A percentile compares a stretch with the other conserved stretches of the same genome.
Evolutionary conservation across 2,888 invertebrate genomes (phyloP).

Genomic region (Volucella bombylans): DNA sequence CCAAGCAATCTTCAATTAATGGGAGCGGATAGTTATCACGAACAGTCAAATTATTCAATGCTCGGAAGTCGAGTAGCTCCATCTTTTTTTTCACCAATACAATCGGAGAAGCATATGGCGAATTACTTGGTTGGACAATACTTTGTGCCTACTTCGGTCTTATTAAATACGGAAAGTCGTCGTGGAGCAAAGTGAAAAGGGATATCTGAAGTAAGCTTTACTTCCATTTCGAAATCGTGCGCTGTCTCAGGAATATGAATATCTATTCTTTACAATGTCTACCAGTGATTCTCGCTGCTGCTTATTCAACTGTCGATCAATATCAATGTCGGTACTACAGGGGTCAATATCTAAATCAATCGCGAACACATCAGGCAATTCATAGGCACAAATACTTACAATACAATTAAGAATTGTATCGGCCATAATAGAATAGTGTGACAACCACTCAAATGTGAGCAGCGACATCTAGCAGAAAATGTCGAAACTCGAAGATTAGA

Average conservation of each 20-base stretch:
- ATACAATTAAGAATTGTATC: background rate
- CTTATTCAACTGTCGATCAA: background rate
- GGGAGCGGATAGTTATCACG: no score
- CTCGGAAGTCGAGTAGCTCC: no score
- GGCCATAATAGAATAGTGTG: no score
- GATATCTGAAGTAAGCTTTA: background rate
- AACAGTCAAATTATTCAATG: no score
- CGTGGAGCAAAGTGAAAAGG: background rate
- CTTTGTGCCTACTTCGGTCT: background rate
- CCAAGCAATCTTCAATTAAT: no score
- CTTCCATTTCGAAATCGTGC: background rate
- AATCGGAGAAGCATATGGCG: no score
- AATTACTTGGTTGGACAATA: no score
- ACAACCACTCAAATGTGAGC: no score
- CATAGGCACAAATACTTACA: background rate
- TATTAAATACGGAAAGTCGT: background rate
- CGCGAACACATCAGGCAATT: background rate
- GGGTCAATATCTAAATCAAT: background rate
- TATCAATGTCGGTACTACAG: background rate
- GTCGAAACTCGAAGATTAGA: no score
- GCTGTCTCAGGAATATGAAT: background rate
- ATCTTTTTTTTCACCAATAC: no score
- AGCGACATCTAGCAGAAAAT: no score
- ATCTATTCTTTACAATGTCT: background rate
- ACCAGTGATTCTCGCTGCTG: background rate